Base-by-base conservation (phyloP, 92 coral and sea anemone genomes). In the Umimayanthus kanabou region DNA sequence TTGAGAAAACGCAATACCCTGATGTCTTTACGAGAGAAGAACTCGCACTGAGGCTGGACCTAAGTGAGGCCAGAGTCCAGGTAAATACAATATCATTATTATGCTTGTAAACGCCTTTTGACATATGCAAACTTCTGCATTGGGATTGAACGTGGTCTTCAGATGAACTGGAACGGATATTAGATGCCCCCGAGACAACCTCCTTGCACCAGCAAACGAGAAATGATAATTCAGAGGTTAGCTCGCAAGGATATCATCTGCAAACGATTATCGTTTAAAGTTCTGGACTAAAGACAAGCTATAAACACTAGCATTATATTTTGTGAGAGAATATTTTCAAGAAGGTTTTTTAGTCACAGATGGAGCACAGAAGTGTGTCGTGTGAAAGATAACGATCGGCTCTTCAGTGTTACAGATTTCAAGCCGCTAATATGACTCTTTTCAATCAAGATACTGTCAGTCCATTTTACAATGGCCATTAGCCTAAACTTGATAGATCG, bases 41-140 rank as follows among this genome's bases (percentile, higher is more conserved):
- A 75, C 86, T 97, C 3, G 99, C 99, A 0, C 69, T 97, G 43
- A 65, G 98, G 47, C 92, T 97, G 69, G 99, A 97, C 80, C 85
- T 97, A 79, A 97, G 98, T 86, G 99, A 97, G 69, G 99, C 99
- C 3, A 88, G 99, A 89, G 99, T 97, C 0, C 99, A 97, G 95
- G 99, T 97, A 85, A 80, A 49, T 50, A 73, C 61, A 70, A 40
- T 69, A 91, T 82, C 79, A 39, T 18, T 39, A 14, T 0, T 18
- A 4, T 73, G 20, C 30, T 6, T 75, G 20, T 37, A 13, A 75
- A 39, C 6, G 66, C 49, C 39, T 47, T 72, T 47, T 47, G 74
- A 71, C 65, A 42, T 43, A 47, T 71, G 78, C 57, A 26, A 43
- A 39, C 22, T 14, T 5, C 42, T 82, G 43, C 13, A 42, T 43